Conservation (phyloP, 2,888 invertebrate genomes). For the Saturnia pavonia region DNA sequence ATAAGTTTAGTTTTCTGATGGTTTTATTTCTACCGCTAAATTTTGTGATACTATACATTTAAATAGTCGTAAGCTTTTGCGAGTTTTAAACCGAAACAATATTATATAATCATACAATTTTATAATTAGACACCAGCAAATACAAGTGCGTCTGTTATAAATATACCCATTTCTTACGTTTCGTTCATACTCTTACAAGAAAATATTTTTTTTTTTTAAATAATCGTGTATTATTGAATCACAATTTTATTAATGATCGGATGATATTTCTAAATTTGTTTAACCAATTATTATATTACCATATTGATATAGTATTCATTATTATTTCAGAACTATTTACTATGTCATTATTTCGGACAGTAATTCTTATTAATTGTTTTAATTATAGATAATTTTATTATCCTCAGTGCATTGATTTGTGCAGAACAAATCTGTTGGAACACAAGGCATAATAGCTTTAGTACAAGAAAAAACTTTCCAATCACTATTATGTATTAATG, state of each 20-base stretch:
- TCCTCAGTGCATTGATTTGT: background rate
- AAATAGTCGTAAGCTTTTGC: no score
- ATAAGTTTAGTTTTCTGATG: no score
- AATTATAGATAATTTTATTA: background rate
- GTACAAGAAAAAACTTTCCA: background rate
- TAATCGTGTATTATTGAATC: background rate
- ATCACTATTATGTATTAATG: background rate
- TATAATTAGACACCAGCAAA: background rate
- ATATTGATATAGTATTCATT: background rate
- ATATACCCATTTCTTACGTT: background rate
- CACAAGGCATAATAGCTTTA: background rate
- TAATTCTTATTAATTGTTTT: background rate
- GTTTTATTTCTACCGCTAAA: no score
- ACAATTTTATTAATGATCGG: background rate
- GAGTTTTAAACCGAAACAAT: no score
- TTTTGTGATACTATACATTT: no score
- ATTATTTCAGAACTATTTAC: background rate
- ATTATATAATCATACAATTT: background rate
- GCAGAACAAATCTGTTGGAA: background rate
- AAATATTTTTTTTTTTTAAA: background rate
- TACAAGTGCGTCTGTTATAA: background rate
- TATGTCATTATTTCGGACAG: background rate
- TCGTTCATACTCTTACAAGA: background rate
- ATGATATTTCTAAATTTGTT: background rate
- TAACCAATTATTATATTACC: background rate